Evolutionary conservation across 1,140 invertebrate genomes (phyloP).

Genomic region (Drosophila kepulauana): DNA sequence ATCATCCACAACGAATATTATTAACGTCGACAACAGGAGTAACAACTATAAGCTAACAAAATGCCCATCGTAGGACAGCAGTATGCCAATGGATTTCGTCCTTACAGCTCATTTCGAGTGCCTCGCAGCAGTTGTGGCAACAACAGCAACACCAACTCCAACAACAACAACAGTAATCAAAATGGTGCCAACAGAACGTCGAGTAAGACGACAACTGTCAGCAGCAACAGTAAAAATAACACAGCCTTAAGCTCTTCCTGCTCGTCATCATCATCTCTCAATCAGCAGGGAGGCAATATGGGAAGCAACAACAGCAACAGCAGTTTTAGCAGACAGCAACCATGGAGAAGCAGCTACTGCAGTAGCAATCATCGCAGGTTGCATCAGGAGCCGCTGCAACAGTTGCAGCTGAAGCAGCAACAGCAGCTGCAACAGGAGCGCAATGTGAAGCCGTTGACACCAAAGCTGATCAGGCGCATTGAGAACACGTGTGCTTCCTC

Average conservation of each 20-base stretch:
- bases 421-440: slow-evolving; percentile 26
- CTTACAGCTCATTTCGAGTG: slow-evolving; percentile 83
- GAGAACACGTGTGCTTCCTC: slow-evolving; percentile 64
- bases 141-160: slow-evolving; percentile 13
- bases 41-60: slow-evolving; percentile 65
- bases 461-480: slow-evolving; percentile 78
- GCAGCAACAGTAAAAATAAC: slow-evolving; percentile 46
- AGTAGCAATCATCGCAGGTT: slow-evolving; percentile 56
- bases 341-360: slow-evolving; percentile 76
- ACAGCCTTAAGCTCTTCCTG: slow-evolving; percentile 59
- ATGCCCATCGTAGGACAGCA: slow-evolving; percentile 84
- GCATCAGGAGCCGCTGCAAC: slow-evolving; percentile 36
- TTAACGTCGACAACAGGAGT: slow-evolving; percentile 18
- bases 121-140: slow-evolving; percentile 67
- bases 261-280: slow-evolving; percentile 64
- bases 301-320: slow-evolving; percentile 74
- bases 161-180: slow-evolving; percentile 56
- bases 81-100: slow-evolving; percentile 74
- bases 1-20: slow-evolving; percentile 38
- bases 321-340: slow-evolving; percentile 72
- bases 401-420: slow-evolving; percentile 34
- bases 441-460: slow-evolving; percentile 75
- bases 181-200: slow-evolving; percentile 37
- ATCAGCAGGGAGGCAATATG: slow-evolving; percentile 64
- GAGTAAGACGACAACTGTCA: slow-evolving; percentile 30